These are phyloP conservation scores for Miniopterus natalensis DNA, from an alignment of 2,113 vertebrate species.

Conservation along the genomic window DNA sequence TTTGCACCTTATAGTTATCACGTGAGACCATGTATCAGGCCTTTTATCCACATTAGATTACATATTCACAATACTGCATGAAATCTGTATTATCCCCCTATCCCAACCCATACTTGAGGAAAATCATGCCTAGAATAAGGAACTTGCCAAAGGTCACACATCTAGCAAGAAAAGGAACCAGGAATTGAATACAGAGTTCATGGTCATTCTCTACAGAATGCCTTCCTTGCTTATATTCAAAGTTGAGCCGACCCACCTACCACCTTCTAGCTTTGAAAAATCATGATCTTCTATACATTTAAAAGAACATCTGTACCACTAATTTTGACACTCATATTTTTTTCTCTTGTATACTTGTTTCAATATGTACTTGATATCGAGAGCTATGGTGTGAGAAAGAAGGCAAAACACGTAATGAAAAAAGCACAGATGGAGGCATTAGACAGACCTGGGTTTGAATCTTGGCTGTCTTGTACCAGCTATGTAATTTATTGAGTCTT, in stretches of 20 bases:
- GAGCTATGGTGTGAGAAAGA: neutral
- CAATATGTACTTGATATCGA: neutral
- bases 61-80: neutral
- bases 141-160: constrained; percentile 38
- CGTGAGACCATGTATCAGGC: neutral
- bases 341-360: neutral
- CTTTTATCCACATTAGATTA: neutral
- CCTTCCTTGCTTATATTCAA: neutral
- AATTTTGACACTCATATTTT: neutral
- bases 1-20: neutral
- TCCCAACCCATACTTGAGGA: neutral
- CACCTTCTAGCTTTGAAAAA: neutral
- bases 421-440: neutral
- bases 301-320: neutral
- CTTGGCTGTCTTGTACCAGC: neutral
- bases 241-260: neutral
- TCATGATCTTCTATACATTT: neutral
- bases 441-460: constrained; percentile 26
- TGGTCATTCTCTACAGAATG: neutral
- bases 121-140: constrained; percentile 38
- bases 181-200: neutral
- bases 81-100: neutral
- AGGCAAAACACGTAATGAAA: neutral
- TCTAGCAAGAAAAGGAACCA: neutral
- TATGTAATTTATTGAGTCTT: constrained; percentile 57